These are phyloP conservation scores for Polia nebulosa DNA, from an alignment of 2,888 invertebrate genomes.

Conservation along the genomic window DNA sequence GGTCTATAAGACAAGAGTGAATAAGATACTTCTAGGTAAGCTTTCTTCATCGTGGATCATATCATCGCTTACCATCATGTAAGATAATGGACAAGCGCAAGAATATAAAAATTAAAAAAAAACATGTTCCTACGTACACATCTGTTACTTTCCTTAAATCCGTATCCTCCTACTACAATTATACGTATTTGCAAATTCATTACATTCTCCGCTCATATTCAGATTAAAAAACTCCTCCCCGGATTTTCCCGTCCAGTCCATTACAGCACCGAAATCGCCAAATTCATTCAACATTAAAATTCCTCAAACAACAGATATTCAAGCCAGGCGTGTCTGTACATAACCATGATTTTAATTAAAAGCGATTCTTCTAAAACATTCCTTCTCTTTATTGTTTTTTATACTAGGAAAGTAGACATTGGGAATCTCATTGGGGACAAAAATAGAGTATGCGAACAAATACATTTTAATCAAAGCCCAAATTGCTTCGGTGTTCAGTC, in stretches of 20 bases:
- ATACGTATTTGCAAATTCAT: not conserved
- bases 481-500: conserved; percentile 79
- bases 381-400: conserved; percentile 55
- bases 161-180: no score
- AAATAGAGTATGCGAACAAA: conserved; percentile 79
- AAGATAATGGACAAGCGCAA: no score
- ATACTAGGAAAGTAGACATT: conserved; percentile 55
- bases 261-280: conserved; percentile 11
- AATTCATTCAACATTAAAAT: conserved; percentile 30
- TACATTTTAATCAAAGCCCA: conserved; percentile 85
- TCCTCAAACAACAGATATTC: conserved; percentile 31
- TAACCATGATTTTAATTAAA: conserved; percentile 60
- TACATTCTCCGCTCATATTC: not conserved
- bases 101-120: no score
- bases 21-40: no score
- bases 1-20: no score
- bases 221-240: not conserved
- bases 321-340: conserved; percentile 39
- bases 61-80: no score
- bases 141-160: not conserved
- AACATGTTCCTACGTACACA: not conserved
- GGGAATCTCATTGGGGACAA: conserved; percentile 70
- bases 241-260: conserved; percentile 12
- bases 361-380: conserved; percentile 36
- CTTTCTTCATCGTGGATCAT: no score